A percentile compares a stretch with the other conserved stretches of the same genome.
phyloP scores from a whole-genome alignment of 2,113 vertebrate species.

The Saccopteryx leptura region DNA sequence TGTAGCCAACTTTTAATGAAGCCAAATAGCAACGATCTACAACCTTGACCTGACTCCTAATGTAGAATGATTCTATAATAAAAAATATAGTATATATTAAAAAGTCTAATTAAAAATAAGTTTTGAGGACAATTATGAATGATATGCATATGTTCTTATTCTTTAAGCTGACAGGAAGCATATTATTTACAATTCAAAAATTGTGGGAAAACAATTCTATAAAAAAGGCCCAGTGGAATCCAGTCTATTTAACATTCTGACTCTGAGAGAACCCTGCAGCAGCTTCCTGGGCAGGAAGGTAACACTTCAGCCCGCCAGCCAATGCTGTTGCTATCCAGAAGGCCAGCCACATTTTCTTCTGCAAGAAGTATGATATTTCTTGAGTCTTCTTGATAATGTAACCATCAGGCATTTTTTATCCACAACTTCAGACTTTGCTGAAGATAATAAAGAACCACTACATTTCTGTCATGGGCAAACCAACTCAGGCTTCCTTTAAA shows the following conservation, averaged over 20 bases:
- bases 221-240: constrained; percentile 74
- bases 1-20: constrained; percentile 74
- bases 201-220: constrained; percentile 58
- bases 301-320: constrained; percentile 83
- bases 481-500: constrained; percentile 79
- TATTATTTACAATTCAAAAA: constrained; percentile 79
- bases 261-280: constrained; percentile 75
- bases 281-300: constrained; percentile 79
- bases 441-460: constrained; percentile 80
- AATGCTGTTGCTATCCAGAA: constrained; percentile 82
- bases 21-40: constrained; percentile 77
- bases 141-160: constrained; percentile 68
- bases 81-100: background rate
- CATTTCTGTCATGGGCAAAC: constrained; percentile 67
- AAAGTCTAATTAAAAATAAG: constrained; percentile 66
- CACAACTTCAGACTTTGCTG: constrained; percentile 79
- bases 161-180: constrained; percentile 72
- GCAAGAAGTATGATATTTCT: constrained; percentile 77
- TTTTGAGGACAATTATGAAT: constrained; percentile 68
- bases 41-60: constrained; percentile 77
- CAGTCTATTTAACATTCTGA: constrained; percentile 85
- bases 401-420: constrained; percentile 86
- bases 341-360: constrained; percentile 80
- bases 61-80: constrained; percentile 71
- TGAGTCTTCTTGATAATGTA: constrained; percentile 86